Conservation (phyloP, 1,140 invertebrate species). For the Samia ricini region DNA sequence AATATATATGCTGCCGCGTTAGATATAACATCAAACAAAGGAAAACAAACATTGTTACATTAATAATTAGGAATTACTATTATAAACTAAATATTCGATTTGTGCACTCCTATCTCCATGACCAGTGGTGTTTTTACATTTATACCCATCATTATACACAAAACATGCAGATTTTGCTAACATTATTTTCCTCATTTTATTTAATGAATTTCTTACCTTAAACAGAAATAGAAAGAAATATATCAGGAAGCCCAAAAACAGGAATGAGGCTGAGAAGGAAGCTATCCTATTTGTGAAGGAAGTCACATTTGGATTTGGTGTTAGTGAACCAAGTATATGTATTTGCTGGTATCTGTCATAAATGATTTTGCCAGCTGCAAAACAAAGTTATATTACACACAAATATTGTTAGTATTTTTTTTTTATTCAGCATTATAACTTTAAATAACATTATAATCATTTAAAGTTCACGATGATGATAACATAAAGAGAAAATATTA, state of each 20-base stretch:
- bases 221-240: slow-evolving; percentile 65
- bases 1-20: too few species aligned
- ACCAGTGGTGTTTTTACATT: too few species aligned
- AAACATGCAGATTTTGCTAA: not conserved
- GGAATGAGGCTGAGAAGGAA: slow-evolving; percentile 59
- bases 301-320: slow-evolving; percentile 69
- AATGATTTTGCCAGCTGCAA: slow-evolving; percentile 75
- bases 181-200: not conserved
- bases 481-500: not conserved
- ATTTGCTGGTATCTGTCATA: slow-evolving; percentile 75
- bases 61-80: too few species aligned
- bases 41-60: too few species aligned
- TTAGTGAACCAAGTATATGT: slow-evolving; percentile 69
- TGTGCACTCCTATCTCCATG: too few species aligned
- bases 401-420: not conserved
- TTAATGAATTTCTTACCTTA: slow-evolving; percentile 51
- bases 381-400: slow-evolving; percentile 47
- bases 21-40: too few species aligned
- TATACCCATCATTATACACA: too few species aligned
- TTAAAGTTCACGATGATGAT: not conserved
- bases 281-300: slow-evolving; percentile 68
- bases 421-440: not conserved
- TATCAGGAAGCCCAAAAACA: slow-evolving; percentile 65
- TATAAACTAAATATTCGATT: too few species aligned
- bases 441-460: not conserved